phyloP scores from a whole-genome alignment of 2,113 vertebrate genomes.

The Alligator sinensis region DNA sequence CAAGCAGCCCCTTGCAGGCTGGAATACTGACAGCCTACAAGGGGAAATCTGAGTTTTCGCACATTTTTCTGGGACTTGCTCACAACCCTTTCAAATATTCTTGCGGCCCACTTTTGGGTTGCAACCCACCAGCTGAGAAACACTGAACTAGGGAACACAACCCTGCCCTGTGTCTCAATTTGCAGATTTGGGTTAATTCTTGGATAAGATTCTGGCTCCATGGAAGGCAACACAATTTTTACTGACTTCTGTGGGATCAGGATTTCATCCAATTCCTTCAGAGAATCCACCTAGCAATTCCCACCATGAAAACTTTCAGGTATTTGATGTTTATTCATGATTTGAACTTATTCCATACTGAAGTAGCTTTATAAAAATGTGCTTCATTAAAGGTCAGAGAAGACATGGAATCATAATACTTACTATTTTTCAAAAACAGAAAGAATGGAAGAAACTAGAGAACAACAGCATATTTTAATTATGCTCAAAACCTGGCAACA shows the following conservation, averaged over 20 bases:
- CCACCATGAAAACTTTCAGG: not conserved
- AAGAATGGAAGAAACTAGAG: not conserved
- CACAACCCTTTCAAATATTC: too few relatives aligned
- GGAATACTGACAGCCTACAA: too few relatives aligned
- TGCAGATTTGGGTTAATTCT: not conserved
- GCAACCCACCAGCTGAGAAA: too few relatives aligned
- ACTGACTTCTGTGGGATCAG: not conserved
- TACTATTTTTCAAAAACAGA: not conserved
- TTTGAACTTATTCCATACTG: not conserved
- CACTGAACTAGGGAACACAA: not conserved
- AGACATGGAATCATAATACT: not conserved
- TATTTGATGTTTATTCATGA: not conserved
- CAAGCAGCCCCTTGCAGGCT: too few relatives aligned
- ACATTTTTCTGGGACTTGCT: too few relatives aligned
- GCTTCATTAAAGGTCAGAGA: not conserved
- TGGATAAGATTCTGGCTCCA: not conserved
- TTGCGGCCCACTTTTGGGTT: too few relatives aligned
- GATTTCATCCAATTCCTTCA: not conserved
- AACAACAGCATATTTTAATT: not conserved
- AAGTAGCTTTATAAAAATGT: not conserved
- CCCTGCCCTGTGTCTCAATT: not conserved
- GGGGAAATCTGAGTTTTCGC: too few relatives aligned
- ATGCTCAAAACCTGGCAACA: not conserved
- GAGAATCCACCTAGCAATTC: not conserved
- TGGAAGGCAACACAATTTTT: not conserved